Evolutionary conservation across 2,113 vertebrate genomes (phyloP).

Genomic region (Sinocyclocheilus anshuiensis): DNA sequence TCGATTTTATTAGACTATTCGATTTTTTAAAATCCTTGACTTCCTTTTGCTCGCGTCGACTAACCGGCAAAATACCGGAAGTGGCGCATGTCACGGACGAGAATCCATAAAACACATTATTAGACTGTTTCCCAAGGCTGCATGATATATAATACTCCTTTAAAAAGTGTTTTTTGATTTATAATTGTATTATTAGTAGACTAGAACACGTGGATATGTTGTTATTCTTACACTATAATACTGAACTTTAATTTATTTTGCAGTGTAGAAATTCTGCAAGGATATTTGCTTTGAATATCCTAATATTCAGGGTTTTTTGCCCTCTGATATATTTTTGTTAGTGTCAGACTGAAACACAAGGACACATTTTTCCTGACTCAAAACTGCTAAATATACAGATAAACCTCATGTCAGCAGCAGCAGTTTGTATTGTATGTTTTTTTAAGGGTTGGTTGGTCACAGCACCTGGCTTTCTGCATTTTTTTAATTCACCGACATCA

Average conservation of each 20-base stretch:
- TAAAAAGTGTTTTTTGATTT: too few relatives aligned
- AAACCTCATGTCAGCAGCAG: conserved; percentile 43
- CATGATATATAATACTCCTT: too few relatives aligned
- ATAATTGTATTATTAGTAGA: too few relatives aligned
- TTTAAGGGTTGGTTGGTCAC: conserved; percentile 16
- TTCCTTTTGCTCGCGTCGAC: too few relatives aligned
- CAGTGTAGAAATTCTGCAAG: not conserved
- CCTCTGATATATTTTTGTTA: conserved; percentile 5
- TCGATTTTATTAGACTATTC: too few relatives aligned
- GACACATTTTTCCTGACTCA: conserved; percentile 40
- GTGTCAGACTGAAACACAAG: not conserved
- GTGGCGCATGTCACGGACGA: too few relatives aligned
- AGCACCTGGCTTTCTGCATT: conserved; percentile 35
- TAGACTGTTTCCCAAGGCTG: too few relatives aligned
- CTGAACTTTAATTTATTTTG: not conserved
- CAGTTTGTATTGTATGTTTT: conserved; percentile 37
- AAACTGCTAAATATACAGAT: conserved; percentile 45
- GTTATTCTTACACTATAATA: too few relatives aligned
- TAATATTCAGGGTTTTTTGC: conserved; percentile 2
- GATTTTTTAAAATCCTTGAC: too few relatives aligned
- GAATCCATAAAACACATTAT: too few relatives aligned
- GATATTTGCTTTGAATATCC: not conserved
- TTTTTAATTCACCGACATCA: not conserved
- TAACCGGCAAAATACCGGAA: too few relatives aligned
- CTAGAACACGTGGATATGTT: too few relatives aligned